Conservation (phyloP, 2,888 invertebrate genomes). For the Zhengitettix transpicula region DNA sequence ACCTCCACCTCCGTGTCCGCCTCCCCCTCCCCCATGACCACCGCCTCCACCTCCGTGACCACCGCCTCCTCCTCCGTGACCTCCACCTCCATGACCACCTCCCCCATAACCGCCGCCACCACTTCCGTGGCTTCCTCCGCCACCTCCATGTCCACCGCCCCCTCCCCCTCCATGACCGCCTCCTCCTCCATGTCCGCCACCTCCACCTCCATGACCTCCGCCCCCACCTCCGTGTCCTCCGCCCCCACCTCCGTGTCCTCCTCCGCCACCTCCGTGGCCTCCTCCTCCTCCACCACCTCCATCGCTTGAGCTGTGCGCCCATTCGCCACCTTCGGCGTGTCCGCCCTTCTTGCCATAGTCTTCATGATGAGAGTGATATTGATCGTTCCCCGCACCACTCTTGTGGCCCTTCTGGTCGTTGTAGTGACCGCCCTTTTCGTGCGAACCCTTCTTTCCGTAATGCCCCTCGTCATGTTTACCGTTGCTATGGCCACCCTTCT, state of each 20-base stretch:
- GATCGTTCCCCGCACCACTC: constrained; percentile 12
- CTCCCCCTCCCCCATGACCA: background rate
- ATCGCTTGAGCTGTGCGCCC: constrained; percentile 2
- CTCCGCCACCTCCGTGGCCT: background rate
- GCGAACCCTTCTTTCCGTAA: constrained; percentile 26
- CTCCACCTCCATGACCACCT: background rate
- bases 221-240: background rate
- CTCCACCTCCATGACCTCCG: constrained; percentile 2
- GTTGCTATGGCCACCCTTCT: constrained; percentile 16
- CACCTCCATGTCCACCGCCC: background rate
- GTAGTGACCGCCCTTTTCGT: constrained; percentile 15
- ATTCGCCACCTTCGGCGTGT: constrained; percentile 4
- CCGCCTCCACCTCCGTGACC: background rate
- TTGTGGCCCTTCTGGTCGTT: constrained; percentile 14
- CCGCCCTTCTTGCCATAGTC: constrained; percentile 14
- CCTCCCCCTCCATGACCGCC: background rate
- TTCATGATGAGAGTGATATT: constrained; percentile 8
- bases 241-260: background rate
- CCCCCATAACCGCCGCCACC: background rate
- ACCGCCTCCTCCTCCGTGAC: background rate
- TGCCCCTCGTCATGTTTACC: constrained; percentile 36
- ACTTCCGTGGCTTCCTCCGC: constrained; percentile 1
- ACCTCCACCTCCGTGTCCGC: background rate
- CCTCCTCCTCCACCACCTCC: constrained; percentile 5
- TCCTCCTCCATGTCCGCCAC: background rate